phyloP scores from a whole-genome alignment of 2,888 invertebrate genomes.

The Eupelmus urozonus region DNA sequence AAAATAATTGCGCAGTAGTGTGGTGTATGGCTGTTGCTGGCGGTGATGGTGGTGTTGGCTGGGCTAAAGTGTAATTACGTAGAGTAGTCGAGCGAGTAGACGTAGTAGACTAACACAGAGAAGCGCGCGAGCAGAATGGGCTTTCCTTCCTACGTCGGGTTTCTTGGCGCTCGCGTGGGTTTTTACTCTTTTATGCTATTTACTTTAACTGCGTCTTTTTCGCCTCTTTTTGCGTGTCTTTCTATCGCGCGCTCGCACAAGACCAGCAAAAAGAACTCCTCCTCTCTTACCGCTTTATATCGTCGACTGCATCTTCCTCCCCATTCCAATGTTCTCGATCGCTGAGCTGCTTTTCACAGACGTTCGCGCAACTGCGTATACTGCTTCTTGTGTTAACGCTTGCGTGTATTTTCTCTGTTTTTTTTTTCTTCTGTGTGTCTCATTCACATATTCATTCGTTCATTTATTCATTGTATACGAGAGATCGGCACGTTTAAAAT shows the following conservation, averaged over 20 bases:
- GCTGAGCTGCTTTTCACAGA: slow-evolving; percentile 26
- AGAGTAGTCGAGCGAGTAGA: slow-evolving; percentile 60
- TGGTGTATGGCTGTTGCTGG: neutral
- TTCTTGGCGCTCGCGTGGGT: slow-evolving; percentile 32
- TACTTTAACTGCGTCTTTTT: slow-evolving; percentile 43
- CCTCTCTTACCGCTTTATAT: slow-evolving; percentile 11
- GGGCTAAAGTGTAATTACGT: slow-evolving; percentile 58
- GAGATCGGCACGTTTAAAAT: slow-evolving; percentile 42
- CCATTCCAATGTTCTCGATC: slow-evolving; percentile 5
- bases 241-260: neutral
- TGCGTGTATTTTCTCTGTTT: slow-evolving; percentile 3
- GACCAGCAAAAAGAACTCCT: slow-evolving; percentile 17
- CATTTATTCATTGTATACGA: slow-evolving; percentile 12
- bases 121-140: slow-evolving; percentile 27
- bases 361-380: slow-evolving; percentile 13
- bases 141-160: slow-evolving; percentile 33
- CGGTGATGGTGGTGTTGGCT: slow-evolving; percentile 30
- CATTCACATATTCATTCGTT: slow-evolving; percentile 30
- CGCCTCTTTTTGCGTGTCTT: neutral
- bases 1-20: slow-evolving; percentile 29
- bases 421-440: slow-evolving; percentile 5
- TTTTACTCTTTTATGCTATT: slow-evolving; percentile 50
- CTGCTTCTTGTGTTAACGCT: slow-evolving; percentile 30
- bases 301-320: slow-evolving; percentile 20
- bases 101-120: slow-evolving; percentile 56